Evolutionary conservation across 2,113 vertebrate genomes (phyloP).

Genomic region (Ctenomys sociabilis): DNA sequence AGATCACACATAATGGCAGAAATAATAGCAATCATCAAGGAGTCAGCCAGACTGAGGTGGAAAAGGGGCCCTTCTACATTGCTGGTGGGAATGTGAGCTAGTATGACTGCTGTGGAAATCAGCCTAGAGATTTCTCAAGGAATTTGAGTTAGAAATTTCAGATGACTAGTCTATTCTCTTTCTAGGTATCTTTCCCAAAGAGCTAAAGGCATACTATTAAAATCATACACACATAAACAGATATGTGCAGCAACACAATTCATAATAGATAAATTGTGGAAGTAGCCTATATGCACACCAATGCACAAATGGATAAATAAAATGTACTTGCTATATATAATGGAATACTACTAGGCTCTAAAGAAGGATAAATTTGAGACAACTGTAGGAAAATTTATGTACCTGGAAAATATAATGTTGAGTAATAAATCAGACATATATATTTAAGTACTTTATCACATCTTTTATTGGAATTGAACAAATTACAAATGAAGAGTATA

Average conservation of each 20-base stretch:
- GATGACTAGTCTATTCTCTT: neutral
- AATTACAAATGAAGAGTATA: neutral
- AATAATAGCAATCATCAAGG: neutral
- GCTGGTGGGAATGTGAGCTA: neutral
- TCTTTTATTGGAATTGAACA: neutral
- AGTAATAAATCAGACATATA: neutral
- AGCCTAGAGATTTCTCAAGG: neutral
- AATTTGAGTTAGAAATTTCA: neutral
- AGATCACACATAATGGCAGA: neutral
- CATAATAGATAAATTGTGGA: neutral
- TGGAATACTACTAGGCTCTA: neutral
- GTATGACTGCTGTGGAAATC: neutral
- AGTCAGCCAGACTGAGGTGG: neutral
- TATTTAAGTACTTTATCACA: neutral
- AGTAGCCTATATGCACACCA: neutral
- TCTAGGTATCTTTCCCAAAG: neutral
- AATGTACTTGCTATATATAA: neutral
- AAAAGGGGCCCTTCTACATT: neutral
- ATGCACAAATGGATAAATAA: neutral
- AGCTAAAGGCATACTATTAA: neutral
- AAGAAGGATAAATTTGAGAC: neutral
- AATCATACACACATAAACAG: neutral
- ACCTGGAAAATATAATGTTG: neutral
- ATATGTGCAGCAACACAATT: neutral
- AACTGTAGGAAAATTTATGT: neutral